These are phyloP conservation scores for Leptopilina drosophilae DNA, from an alignment of 2,888 invertebrate species.

Conservation along the genomic window DNA sequence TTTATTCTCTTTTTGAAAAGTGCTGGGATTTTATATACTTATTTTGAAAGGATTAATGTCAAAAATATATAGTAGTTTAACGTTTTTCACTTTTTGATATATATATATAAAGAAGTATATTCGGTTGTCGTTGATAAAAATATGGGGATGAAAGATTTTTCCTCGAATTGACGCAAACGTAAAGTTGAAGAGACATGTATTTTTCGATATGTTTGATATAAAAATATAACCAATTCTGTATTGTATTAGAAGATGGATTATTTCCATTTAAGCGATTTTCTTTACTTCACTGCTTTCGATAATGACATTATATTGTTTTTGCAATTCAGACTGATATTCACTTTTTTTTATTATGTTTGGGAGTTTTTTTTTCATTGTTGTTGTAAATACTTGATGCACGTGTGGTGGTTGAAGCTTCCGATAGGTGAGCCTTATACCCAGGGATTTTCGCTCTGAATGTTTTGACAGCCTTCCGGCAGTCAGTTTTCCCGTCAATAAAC, in stretches of 20 bases:
- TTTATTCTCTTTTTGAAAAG: no score
- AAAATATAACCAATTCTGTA: neutral
- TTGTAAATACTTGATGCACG: conserved; percentile 43
- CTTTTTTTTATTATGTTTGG: conserved; percentile 39
- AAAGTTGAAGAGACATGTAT: neutral
- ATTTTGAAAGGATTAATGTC: no score
- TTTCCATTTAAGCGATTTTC: neutral
- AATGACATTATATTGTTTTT: conserved; percentile 49
- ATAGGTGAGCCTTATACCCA: conserved; percentile 43
- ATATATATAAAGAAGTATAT: no score
- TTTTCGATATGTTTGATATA: neutral
- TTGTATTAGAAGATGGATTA: conserved; percentile 19
- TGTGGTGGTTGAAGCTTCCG: conserved; percentile 44
- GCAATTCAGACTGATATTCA: conserved; percentile 28
- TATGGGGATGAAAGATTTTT: no score
- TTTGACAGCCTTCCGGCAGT: conserved; percentile 36
- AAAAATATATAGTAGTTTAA: no score
- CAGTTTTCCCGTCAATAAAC: conserved; percentile 22
- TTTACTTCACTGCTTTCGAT: conserved; percentile 41
- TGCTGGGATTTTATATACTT: no score
- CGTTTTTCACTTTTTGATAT: no score
- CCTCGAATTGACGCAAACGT: neutral
- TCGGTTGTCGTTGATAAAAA: no score
- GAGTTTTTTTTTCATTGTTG: conserved; percentile 45
- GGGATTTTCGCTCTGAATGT: conserved; percentile 13